These are phyloP conservation scores for Rousettus madagascariensis DNA, from an alignment of 2,797 vertebrate genomes.

Conservation along the genomic window DNA sequence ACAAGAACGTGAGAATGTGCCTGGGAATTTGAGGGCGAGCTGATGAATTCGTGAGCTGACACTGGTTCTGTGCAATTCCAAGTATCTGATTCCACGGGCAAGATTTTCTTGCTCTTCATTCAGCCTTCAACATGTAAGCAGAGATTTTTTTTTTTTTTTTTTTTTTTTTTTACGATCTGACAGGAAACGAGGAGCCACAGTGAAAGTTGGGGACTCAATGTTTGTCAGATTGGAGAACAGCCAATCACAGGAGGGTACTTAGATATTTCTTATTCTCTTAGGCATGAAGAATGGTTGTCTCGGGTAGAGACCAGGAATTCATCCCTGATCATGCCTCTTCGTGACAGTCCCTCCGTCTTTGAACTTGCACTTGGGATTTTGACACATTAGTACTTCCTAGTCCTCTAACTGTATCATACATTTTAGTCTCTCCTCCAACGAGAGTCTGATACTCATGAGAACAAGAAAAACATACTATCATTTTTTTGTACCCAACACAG, in stretches of 20 bases:
- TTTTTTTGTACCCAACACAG: not conserved
- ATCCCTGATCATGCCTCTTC: not conserved
- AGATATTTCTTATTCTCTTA: not conserved
- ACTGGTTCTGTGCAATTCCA: not conserved
- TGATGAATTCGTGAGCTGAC: too few relatives aligned
- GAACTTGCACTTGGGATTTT: not conserved
- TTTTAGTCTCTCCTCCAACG: not conserved
- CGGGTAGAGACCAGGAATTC: not conserved
- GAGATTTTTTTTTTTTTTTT: not conserved
- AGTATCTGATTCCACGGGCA: not conserved
- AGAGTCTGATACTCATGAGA: not conserved
- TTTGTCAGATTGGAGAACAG: not conserved
- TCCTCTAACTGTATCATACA: not conserved
- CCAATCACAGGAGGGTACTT: not conserved
- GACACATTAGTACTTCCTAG: not conserved
- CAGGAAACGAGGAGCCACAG: not conserved
- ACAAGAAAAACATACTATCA: not conserved
- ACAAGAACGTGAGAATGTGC: not conserved
- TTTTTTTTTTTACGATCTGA: not conserved
- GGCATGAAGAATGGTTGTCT: not conserved
- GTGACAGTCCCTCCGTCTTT: not conserved
- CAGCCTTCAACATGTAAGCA: not conserved
- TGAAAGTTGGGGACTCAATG: not conserved
- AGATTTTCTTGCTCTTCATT: not conserved
- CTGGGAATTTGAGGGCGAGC: not conserved